Evolutionary conservation across 2,113 vertebrate species (phyloP), one percentile per base, ranked within the genome.

Genomic region (Lasiurus borealis): DNA sequence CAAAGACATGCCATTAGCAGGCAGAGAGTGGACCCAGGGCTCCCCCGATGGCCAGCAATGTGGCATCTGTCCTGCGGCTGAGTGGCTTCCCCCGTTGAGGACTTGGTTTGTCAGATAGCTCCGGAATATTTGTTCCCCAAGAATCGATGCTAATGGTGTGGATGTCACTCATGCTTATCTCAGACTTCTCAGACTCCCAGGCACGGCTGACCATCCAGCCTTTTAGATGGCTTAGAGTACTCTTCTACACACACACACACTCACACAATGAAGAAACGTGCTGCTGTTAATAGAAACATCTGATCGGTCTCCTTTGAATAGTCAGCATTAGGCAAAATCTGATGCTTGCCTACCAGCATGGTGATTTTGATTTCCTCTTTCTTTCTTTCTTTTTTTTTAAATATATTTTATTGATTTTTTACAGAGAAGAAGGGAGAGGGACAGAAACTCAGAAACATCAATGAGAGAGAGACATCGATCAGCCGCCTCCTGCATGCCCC

Each of bases 331-430:
- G 29, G 27, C 54, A 95, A 95, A 83, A 86, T 86, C 13, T 21
- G 59, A n/a, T 77, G 29, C 57, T 92, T 93, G 31, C 8, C 9
- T 75, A 36, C 12, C 75, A 71, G 34, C 23, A 91, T n/a, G 18
- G 27, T 84, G 48, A 80, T 86, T 96, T 93, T 84, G 44, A 80
- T 86, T 96, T 93, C 40, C 69, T 52, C 18, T 76, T 88, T 77
- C 3, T 40, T 40, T 40, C 3, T 40, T 40, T 40, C 3, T 40
- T 40, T 40, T 40, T 40, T 40, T 3, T 40, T 40, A 40, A 40
- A 40, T 40, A 40, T 40, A 40, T 40, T 40, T 40, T 40, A 40
- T 40, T 40, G 40, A 40, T 40, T 40, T 40, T 40, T 40, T 40
- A 40, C 40, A 40, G 40, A 40, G 40, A 40, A 5, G 40, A 40